These are phyloP conservation scores for Liparis tanakae DNA, from an alignment of 2,797 vertebrate genomes.

Conservation along the genomic window DNA sequence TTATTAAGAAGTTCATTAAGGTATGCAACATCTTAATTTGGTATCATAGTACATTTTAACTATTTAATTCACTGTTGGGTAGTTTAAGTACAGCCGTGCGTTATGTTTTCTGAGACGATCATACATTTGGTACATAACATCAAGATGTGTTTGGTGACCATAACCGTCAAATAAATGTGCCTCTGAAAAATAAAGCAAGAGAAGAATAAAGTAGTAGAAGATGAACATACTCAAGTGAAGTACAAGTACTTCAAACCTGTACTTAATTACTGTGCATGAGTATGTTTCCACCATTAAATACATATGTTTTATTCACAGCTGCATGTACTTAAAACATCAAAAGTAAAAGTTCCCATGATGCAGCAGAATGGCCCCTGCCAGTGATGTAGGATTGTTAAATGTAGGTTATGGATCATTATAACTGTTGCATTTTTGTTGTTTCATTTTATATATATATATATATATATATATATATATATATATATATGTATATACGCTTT, in stretches of 20 bases:
- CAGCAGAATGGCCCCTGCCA: background rate
- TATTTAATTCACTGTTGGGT: background rate
- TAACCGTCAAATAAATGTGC: background rate
- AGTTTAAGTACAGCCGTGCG: background rate
- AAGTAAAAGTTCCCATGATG: background rate
- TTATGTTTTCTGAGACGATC: background rate
- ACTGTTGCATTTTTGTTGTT: background rate
- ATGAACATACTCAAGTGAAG: too few species aligned
- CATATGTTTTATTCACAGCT: background rate
- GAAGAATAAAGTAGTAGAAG: too few species aligned
- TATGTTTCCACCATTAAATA: background rate
- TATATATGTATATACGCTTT: background rate
- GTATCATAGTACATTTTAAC: background rate
- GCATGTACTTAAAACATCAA: background rate
- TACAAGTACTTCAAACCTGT: background rate
- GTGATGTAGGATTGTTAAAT: background rate
- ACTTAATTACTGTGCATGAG: background rate
- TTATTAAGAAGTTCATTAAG: background rate
- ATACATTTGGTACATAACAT: background rate
- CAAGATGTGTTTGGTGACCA: background rate
- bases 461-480: too few species aligned
- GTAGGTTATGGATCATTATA: background rate
- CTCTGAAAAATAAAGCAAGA: background rate
- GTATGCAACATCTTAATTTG: background rate
- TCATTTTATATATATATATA: too few species aligned